phyloP scores from a whole-genome alignment of 30 jellyfish, hydroid and myxozoan species.

The Pelagia noctiluca region DNA sequence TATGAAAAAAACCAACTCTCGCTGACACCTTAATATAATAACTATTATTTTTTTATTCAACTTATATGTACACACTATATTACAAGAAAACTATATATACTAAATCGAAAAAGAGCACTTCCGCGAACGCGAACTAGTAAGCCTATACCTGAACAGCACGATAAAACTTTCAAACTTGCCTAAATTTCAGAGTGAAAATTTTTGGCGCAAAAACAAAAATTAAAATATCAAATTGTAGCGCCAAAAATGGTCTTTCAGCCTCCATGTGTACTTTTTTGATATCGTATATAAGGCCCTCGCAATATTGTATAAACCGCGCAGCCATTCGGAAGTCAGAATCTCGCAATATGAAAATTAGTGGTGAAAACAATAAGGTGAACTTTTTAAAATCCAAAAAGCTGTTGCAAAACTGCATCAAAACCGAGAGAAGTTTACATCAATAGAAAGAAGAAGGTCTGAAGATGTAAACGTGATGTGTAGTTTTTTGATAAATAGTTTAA shows the following conservation, averaged over 20 bases:
- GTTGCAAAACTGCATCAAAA: background rate
- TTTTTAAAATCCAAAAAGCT: background rate
- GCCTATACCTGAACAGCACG: background rate
- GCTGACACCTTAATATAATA: too few relatives aligned
- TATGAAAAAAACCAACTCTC: too few relatives aligned
- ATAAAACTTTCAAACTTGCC: too few relatives aligned
- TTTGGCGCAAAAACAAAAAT: constrained; percentile 24
- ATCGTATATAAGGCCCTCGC: background rate
- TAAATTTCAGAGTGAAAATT: constrained; percentile 12
- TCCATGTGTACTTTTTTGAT: constrained; percentile 25
- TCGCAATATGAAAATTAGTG: background rate
- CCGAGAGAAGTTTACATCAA: background rate
- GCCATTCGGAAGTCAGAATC: background rate
- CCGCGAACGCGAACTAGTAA: constrained; percentile 4
- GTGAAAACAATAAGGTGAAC: background rate
- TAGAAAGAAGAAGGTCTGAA: background rate
- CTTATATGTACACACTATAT: too few relatives aligned
- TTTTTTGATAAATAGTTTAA: background rate
- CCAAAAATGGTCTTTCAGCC: constrained; percentile 26
- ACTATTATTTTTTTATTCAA: too few relatives aligned
- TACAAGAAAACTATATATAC: background rate
- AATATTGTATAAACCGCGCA: background rate
- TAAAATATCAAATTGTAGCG: background rate
- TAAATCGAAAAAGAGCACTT: background rate
- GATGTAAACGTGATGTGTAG: background rate